A percentile compares a stretch with the other conserved stretches of the same genome.
Conservation (phyloP, 2,113 vertebrate species). For the Rissa tridactyla region DNA sequence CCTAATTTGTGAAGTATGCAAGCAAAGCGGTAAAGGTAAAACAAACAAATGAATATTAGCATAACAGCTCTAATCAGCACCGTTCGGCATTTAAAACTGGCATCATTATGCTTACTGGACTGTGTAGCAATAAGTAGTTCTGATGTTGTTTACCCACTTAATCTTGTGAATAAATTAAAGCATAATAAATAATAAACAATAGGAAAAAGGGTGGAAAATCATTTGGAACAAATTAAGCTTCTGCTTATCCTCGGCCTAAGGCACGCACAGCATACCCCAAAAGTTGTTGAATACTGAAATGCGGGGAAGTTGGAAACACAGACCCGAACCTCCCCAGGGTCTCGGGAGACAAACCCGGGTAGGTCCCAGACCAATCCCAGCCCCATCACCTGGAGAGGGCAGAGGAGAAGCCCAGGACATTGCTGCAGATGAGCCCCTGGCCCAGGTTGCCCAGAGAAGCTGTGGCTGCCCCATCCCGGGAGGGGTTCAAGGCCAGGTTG, state of each 20-base stretch:
- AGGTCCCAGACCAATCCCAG: not conserved
- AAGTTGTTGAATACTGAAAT: not conserved
- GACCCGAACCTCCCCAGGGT: not conserved
- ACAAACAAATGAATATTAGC: slow-evolving; percentile 22
- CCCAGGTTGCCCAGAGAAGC: not conserved
- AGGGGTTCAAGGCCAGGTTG: not conserved
- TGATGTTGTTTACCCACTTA: slow-evolving; percentile 59
- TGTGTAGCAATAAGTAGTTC: slow-evolving; percentile 23
- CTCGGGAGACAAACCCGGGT: not conserved
- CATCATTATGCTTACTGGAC: slow-evolving; percentile 53
- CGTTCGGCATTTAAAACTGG: not conserved
- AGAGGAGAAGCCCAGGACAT: not conserved
- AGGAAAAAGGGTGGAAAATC: slow-evolving; percentile 32
- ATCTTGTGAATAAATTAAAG: slow-evolving; percentile 61
- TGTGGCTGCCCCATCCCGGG: not conserved
- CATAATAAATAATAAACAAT: slow-evolving; percentile 58
- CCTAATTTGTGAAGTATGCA: slow-evolving; percentile 61
- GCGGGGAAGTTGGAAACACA: not conserved
- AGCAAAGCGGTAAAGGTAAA: slow-evolving; percentile 39
- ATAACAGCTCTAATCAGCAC: not conserved
- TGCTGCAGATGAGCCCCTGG: not conserved
- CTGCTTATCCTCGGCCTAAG: not conserved
- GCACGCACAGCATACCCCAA: not conserved
- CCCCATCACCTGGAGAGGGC: fast-evolving
- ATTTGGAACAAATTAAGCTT: slow-evolving; percentile 27